Conservation (phyloP, 1,140 invertebrate genomes). For the Ganaspis sp. region DNA sequence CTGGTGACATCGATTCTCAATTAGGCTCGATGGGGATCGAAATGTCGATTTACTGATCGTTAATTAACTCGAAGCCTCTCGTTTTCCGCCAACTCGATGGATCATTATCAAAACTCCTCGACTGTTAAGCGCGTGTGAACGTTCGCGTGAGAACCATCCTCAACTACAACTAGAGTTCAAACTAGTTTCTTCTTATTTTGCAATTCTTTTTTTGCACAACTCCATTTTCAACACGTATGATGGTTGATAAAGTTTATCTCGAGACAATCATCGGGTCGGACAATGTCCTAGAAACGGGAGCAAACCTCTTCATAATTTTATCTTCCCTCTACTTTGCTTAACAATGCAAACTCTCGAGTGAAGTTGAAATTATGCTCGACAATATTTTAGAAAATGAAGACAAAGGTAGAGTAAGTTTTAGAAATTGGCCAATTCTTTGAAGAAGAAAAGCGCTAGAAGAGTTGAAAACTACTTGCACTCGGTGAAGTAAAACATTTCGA, state of each 20-base stretch:
- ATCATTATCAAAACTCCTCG: conserved; percentile 19
- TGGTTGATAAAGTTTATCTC: conserved; percentile 22
- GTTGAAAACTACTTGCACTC: too few relatives aligned
- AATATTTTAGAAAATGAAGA: conserved; percentile 30
- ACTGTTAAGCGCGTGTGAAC: conserved; percentile 24
- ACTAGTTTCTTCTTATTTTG: conserved; percentile 28
- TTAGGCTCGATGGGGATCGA: conserved; percentile 10
- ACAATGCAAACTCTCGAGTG: neutral
- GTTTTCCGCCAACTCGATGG: conserved; percentile 23
- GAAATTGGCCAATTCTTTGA: conserved; percentile 40
- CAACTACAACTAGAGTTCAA: conserved; percentile 13
- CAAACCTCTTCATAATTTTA: conserved; percentile 21
- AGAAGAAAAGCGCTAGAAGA: too few relatives aligned
- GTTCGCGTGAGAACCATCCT: conserved; percentile 8
- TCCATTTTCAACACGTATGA: conserved; percentile 24
- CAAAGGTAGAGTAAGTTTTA: conserved; percentile 34
- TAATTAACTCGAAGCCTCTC: conserved; percentile 20
- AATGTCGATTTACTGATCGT: conserved; percentile 15
- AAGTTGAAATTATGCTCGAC: neutral
- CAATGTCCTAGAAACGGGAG: conserved; percentile 15
- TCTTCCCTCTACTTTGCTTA: neutral
- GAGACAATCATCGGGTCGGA: conserved; percentile 4
- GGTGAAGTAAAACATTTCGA: too few relatives aligned
- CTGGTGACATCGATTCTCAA: conserved; percentile 26
- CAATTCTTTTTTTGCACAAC: neutral